Evolutionary conservation across 2,113 vertebrate species (phyloP), one percentile per base, ranked within the genome.

Genomic region (Bubo blakistoni): DNA sequence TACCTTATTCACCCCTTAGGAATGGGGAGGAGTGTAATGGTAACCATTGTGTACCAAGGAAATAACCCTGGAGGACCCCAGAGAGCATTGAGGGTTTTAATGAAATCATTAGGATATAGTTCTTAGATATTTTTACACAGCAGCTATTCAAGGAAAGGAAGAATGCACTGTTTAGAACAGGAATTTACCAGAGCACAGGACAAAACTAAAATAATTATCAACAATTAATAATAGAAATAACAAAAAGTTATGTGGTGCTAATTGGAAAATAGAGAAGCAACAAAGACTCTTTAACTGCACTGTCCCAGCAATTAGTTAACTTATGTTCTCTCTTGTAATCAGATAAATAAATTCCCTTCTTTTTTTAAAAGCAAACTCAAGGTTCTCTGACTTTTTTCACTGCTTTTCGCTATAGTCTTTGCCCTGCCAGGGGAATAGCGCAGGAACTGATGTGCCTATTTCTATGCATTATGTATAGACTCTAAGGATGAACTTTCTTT

Each of bases 91-190:
- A 63, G 11, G 19, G 12, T 8, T 38, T 92, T 96, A 94, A 81
- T 77, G 51, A 97, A 97, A 96, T 94, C 26, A 85, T 97, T 94
- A 86, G 47, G 57, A 95, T 52, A 80, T 34, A 63, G 36, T 66
- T 71, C 86, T 90, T 73, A 61, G 34, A 47, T 58, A 69, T 95
- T 94, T 83, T 97, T 78, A 93, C 24, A 65, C 52, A 92, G 85
- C 29, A 93, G 26, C 29, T 90, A 46, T 90, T 96, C 66, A 84
- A 57, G 69, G 12, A 87, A 46, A 54, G 52, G 54, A 96, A 83
- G n/a, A 93, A 95, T 59, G 9, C 30, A 77, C 44, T 77, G 19
- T 86, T n/a, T 88, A 62, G 86, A 85, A 58, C 1, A 80, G 2
- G 14, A 86, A 86, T 86, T 94, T 78, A 11, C 26, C 40, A 78